A percentile compares a stretch with the other conserved stretches of the same genome.
phyloP scores from a whole-genome alignment of 2,113 vertebrate species.

The Brachyhypopomus occidentalis region DNA sequence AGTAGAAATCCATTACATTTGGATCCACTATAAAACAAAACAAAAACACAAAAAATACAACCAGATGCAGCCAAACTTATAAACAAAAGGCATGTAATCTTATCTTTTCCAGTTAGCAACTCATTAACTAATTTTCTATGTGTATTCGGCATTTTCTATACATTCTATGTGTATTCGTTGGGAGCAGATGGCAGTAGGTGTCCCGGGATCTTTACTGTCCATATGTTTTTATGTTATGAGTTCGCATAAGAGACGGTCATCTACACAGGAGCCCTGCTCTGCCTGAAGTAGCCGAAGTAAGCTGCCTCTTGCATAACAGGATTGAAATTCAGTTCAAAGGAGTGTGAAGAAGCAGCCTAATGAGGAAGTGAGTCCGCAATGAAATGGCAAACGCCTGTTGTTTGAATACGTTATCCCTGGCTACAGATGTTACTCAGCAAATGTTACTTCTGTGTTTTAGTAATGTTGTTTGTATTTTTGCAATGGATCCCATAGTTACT shows the following conservation, averaged over 20 bases:
- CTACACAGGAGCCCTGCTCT: background rate
- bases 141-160: no score
- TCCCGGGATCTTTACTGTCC: conserved; percentile 74
- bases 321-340: conserved; percentile 63
- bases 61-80: background rate
- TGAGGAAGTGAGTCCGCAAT: background rate
- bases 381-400: no score
- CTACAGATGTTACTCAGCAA: background rate
- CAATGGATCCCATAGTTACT: background rate
- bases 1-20: background rate
- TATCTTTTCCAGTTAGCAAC: background rate
- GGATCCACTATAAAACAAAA: no score
- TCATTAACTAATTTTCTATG: no score
- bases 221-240: conserved; percentile 69
- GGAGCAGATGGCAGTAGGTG: conserved; percentile 68
- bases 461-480: background rate
- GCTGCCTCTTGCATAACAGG: conserved; percentile 60
- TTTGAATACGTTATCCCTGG: background rate
- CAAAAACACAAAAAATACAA: no score
- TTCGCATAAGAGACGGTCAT: background rate
- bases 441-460: background rate
- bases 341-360: background rate
- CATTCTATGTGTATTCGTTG: background rate
- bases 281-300: background rate
- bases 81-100: no score